Percentiles rank a stretch among this genome's conserved stretches.
Evolutionary conservation across 2,888 invertebrate species (phyloP).

Genomic region (Malthinus seriepunctatus): DNA sequence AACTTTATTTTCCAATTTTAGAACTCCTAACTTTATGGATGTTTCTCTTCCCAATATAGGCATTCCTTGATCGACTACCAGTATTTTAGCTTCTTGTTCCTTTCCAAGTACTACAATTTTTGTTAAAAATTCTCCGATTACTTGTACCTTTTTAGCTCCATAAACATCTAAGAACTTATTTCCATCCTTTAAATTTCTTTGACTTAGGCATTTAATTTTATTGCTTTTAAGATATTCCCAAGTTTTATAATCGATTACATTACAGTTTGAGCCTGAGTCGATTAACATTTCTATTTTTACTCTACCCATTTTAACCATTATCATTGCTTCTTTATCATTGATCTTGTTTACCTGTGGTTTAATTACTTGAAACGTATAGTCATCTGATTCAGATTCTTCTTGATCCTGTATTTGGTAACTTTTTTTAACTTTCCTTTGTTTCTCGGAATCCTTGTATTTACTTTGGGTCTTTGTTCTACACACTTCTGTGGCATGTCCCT

Average conservation of each 20-base stretch:
- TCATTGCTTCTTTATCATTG: not conserved
- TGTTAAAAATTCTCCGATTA: conserved; percentile 13
- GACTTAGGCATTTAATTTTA: not conserved
- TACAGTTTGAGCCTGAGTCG: not conserved
- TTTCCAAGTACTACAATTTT: not conserved
- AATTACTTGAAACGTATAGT: not conserved
- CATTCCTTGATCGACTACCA: too few species aligned
- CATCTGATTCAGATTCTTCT: not conserved
- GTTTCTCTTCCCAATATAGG: conserved; percentile 10
- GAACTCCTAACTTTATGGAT: conserved; percentile 2
- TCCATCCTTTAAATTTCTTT: not conserved
- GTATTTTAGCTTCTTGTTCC: conserved; percentile 1
- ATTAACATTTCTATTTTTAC: not conserved
- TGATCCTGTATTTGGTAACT: not conserved
- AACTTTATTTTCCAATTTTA: too few species aligned
- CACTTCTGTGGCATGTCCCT: not conserved
- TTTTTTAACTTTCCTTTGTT: not conserved
- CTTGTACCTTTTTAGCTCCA: not conserved
- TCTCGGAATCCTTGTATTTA: too few species aligned
- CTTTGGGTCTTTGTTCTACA: not conserved
- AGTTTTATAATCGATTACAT: not conserved
- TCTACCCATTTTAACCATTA: not conserved
- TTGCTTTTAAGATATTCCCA: not conserved
- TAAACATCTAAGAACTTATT: not conserved
- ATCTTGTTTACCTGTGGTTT: not conserved